These are phyloP conservation scores for Lophius americanus DNA, from an alignment of 2,797 vertebrate genomes.

Conservation along the genomic window DNA sequence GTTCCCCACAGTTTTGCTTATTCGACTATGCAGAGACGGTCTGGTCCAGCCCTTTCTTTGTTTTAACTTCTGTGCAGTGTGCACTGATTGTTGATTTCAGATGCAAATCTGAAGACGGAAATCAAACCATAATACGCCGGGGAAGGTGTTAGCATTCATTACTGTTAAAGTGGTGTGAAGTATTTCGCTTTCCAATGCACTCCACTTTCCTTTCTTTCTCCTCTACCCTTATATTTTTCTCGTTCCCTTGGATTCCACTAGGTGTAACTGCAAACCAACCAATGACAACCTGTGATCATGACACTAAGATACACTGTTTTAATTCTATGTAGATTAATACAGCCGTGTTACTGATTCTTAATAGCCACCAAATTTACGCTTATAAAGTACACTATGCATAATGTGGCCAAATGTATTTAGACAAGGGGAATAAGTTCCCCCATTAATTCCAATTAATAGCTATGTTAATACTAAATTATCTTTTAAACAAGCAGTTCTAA, in stretches of 20 bases:
- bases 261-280: not conserved
- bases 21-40: too few species aligned
- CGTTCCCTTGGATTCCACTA: not conserved
- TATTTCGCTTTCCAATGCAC: not conserved
- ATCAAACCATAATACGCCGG: not conserved
- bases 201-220: not conserved
- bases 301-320: not conserved
- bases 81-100: too few species aligned
- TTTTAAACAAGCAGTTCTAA: not conserved
- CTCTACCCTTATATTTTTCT: not conserved
- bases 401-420: too few species aligned
- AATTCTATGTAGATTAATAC: not conserved
- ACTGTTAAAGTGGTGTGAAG: not conserved
- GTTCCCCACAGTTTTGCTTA: not conserved
- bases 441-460: too few species aligned
- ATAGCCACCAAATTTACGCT: not conserved
- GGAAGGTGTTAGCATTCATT: constrained; percentile 7
- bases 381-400: not conserved
- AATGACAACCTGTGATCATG: not conserved
- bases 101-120: not conserved
- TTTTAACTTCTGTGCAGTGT: too few species aligned
- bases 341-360: not conserved
- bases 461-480: not conserved
- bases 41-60: too few species aligned
- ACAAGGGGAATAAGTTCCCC: too few species aligned